Evolutionary conservation across 1,140 invertebrate species (phyloP).

Genomic region (Drosophila teissieri): DNA sequence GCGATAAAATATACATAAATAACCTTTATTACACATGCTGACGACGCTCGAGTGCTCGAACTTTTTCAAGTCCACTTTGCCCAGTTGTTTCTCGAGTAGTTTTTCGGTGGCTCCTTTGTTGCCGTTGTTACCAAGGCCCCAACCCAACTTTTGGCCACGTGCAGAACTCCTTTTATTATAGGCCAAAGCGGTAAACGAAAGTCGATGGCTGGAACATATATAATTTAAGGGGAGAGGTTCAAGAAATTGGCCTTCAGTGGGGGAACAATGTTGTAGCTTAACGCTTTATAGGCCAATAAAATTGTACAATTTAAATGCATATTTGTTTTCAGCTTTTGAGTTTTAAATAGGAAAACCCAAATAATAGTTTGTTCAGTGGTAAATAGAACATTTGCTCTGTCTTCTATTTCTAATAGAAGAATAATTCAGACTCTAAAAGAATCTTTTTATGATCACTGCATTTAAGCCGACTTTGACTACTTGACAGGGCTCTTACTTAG

Average conservation of each 20-base stretch:
- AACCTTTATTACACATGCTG: constrained; percentile 82
- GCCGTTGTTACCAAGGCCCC: constrained; percentile 4
- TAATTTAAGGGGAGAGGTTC: constrained; percentile 18
- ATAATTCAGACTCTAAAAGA: background rate
- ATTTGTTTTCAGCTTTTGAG: too few species aligned
- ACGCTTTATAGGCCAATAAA: background rate
- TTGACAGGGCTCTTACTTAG: background rate
- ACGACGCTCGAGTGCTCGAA: constrained; percentile 78
- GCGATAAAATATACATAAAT: constrained; percentile 81
- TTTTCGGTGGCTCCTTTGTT: constrained; percentile 50
- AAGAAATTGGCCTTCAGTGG: constrained; percentile 4
- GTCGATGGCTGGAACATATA: constrained; percentile 17
- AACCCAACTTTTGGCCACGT: constrained; percentile 19
- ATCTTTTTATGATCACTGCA: background rate
- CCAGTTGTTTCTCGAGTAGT: constrained; percentile 78
- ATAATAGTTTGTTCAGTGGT: too few species aligned
- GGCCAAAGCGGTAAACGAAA: constrained; percentile 30
- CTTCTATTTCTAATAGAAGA: background rate
- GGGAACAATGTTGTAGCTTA: too few species aligned
- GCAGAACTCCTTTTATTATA: constrained; percentile 44
- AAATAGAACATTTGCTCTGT: too few species aligned
- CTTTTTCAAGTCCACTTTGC: constrained; percentile 82
- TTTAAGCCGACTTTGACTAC: background rate
- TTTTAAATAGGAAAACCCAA: too few species aligned
- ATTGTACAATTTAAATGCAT: too few species aligned